These are phyloP conservation scores for Macroramphosus scolopax DNA, from an alignment of 2,797 vertebrate species.

Conservation along the genomic window DNA sequence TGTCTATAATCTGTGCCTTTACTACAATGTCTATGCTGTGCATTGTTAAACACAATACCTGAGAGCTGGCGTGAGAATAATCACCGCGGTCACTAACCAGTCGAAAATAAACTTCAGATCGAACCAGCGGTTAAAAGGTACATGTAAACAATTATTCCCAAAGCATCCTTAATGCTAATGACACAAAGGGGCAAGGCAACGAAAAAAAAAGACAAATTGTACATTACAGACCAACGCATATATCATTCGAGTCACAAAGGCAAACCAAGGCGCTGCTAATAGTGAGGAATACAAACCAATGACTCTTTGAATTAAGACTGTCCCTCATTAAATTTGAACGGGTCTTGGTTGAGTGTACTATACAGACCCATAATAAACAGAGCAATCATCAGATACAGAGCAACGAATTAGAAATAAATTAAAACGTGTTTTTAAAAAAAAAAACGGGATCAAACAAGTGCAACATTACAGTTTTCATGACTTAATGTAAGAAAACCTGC, in stretches of 20 bases:
- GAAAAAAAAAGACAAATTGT: conserved; percentile 35
- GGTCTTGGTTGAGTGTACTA: background rate
- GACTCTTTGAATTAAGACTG: conserved; percentile 62
- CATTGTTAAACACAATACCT: conserved; percentile 49
- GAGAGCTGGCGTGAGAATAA: conserved; percentile 57
- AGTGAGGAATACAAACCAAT: conserved; percentile 41
- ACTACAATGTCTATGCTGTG: conserved; percentile 4
- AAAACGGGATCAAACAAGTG: conserved; percentile 6
- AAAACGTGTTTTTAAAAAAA: too few species aligned
- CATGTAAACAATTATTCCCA: conserved; percentile 25
- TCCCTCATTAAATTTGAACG: too few species aligned
- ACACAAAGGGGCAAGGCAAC: conserved; percentile 46
- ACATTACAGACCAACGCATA: conserved; percentile 24
- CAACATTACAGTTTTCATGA: conserved; percentile 22
- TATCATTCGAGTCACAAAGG: conserved; percentile 47
- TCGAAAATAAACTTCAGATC: conserved; percentile 1
- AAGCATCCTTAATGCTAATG: conserved; percentile 28
- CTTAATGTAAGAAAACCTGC: conserved; percentile 14
- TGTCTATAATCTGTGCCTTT: conserved; percentile 6
- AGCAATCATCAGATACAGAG: conserved; percentile 16
- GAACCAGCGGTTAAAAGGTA: conserved; percentile 49
- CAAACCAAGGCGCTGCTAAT: conserved; percentile 42
- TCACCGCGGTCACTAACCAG: conserved; percentile 16
- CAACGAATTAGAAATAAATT: conserved; percentile 3
- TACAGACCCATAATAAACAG: conserved; percentile 21